phyloP scores from a whole-genome alignment of 1,140 invertebrate species.

The Carposina sasakii region DNA sequence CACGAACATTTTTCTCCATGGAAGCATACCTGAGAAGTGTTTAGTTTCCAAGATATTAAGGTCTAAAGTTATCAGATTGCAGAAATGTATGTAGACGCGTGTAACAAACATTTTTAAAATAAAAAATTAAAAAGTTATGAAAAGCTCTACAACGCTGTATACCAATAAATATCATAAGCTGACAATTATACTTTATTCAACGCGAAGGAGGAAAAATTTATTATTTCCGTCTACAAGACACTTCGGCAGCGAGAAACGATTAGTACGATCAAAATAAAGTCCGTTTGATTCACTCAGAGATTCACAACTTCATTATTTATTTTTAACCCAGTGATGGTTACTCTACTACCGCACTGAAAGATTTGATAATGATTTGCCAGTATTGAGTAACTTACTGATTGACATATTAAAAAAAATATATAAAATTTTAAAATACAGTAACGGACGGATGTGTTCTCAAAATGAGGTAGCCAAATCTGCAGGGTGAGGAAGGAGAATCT shows the following conservation, averaged over 20 bases:
- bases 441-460: too few relatives aligned
- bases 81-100: too few relatives aligned
- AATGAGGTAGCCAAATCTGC: too few relatives aligned
- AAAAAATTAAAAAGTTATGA: too few relatives aligned
- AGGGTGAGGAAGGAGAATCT: too few relatives aligned
- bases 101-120: too few relatives aligned
- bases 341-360: background rate
- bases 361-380: background rate
- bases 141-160: conserved; percentile 35
- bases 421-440: too few relatives aligned
- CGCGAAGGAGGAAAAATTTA: conserved; percentile 40
- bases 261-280: background rate
- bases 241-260: background rate
- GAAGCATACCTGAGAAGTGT: background rate
- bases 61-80: background rate
- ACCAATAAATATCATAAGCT: conserved; percentile 32
- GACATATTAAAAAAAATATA: background rate
- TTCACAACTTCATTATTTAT: background rate
- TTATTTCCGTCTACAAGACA: conserved; percentile 42
- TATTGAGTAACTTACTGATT: background rate
- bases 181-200: conserved; percentile 44
- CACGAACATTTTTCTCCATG: conserved; percentile 10
- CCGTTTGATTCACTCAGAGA: background rate
- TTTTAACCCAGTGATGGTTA: background rate
- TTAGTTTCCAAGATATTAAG: conserved; percentile 5